phyloP scores from a whole-genome alignment of 1,140 invertebrate species.

The Wiebesia pumilae region DNA sequence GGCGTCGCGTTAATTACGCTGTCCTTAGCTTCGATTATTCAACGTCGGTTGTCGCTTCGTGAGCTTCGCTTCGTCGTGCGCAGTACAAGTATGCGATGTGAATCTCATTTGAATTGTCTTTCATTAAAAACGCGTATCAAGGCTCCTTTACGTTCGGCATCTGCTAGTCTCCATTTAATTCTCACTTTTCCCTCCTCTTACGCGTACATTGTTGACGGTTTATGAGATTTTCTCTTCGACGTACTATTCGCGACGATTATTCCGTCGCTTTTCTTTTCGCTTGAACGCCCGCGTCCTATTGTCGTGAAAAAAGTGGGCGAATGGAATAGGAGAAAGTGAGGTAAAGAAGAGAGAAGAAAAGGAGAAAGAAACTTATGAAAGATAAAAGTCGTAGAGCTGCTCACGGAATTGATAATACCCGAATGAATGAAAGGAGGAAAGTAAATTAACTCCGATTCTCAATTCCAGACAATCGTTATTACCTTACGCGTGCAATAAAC shows the following conservation, averaged over 20 bases:
- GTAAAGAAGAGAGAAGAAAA: background rate
- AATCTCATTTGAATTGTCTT: conserved; percentile 15
- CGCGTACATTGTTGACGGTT: conserved; percentile 1
- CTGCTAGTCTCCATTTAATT: background rate
- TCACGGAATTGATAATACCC: background rate
- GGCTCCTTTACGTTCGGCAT: background rate
- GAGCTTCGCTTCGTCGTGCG: background rate
- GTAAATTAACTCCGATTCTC: too few species aligned
- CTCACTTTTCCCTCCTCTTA: background rate
- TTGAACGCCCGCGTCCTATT: background rate
- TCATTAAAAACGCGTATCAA: conserved; percentile 22
- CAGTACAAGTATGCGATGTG: background rate
- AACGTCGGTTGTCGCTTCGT: background rate
- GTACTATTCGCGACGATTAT: background rate
- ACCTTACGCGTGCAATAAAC: too few species aligned
- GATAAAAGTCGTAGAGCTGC: background rate
- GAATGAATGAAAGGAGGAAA: background rate
- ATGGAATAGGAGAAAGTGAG: background rate
- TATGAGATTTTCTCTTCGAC: conserved; percentile 15
- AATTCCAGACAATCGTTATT: too few species aligned
- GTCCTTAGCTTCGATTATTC: conserved; percentile 19
- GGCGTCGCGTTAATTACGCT: background rate
- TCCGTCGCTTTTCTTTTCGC: conserved; percentile 19
- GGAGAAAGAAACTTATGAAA: background rate
- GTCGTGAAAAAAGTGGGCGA: conserved; percentile 6